A percentile compares a stretch with the other conserved stretches of the same genome.
Conservation (phyloP, 2,113 vertebrate genomes). For the Neoarius graeffei region DNA sequence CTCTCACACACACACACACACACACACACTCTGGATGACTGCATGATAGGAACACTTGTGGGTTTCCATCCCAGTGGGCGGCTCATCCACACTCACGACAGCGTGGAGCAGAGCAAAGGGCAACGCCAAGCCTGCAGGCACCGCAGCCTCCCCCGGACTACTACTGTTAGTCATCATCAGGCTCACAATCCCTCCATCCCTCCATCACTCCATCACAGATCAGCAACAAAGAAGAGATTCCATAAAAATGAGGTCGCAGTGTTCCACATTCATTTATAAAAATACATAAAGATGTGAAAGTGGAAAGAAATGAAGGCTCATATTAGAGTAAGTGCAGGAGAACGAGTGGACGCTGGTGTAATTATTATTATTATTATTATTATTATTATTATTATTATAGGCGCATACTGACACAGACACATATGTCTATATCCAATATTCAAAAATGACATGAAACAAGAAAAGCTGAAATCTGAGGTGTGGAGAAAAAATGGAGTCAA, state of each 20-base stretch:
- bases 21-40: slow-evolving; percentile 17
- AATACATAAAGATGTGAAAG: neutral
- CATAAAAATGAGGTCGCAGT: neutral
- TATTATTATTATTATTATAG: neutral
- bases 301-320: neutral
- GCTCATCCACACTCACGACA: slow-evolving; percentile 52
- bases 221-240: slow-evolving; percentile 3
- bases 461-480: neutral
- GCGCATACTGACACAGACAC: no score
- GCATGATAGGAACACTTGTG: slow-evolving; percentile 41
- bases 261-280: neutral
- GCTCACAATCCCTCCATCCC: slow-evolving; percentile 26
- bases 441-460: neutral
- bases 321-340: slow-evolving; percentile 12
- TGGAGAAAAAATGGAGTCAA: neutral
- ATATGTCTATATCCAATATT: neutral
- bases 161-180: slow-evolving; percentile 50
- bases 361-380: neutral
- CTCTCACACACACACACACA: neutral
- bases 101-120: slow-evolving; percentile 53
- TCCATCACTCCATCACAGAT: slow-evolving; percentile 37
- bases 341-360: neutral
- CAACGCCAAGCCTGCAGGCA: slow-evolving; percentile 47
- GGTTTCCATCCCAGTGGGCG: slow-evolving; percentile 50
- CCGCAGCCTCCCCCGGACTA: slow-evolving; percentile 51